A percentile compares a stretch with the other conserved stretches of the same genome.
Conservation (phyloP, 2,888 invertebrate species). For the Maniola hyperantus region DNA sequence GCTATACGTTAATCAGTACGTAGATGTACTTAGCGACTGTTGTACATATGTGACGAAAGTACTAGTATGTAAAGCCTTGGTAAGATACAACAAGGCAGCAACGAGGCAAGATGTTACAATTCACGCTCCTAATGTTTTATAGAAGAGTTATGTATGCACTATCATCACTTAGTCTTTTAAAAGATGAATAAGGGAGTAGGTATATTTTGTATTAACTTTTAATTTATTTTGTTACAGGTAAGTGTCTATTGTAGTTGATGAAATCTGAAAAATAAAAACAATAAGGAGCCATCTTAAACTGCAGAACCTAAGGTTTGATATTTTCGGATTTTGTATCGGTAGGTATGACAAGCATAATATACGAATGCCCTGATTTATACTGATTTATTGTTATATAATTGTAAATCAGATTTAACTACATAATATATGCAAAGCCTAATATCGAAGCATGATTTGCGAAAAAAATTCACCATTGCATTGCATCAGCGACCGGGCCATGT, state of each 20-base stretch:
- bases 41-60: not conserved
- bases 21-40: not conserved
- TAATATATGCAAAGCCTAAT: conserved; percentile 16
- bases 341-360: too few species aligned
- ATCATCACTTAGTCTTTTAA: too few species aligned
- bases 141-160: too few species aligned
- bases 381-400: conserved; percentile 4
- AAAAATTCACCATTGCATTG: conserved; percentile 19
- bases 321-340: too few species aligned
- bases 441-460: conserved; percentile 20
- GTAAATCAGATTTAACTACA: not conserved
- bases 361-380: conserved; percentile 3
- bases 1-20: not conserved
- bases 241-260: conserved; percentile 36
- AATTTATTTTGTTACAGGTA: conserved; percentile 60
- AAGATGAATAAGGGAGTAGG: too few species aligned
- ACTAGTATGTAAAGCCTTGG: not conserved
- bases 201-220: conserved; percentile 13
- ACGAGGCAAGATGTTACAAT: too few species aligned
- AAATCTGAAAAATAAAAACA: not conserved
- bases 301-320: not conserved
- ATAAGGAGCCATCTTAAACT: not conserved
- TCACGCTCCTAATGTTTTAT: too few species aligned
- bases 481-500: conserved; percentile 20
- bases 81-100: not conserved